Conservation (phyloP, 2,888 invertebrate genomes). For the Omphaloscelis lunosa region DNA sequence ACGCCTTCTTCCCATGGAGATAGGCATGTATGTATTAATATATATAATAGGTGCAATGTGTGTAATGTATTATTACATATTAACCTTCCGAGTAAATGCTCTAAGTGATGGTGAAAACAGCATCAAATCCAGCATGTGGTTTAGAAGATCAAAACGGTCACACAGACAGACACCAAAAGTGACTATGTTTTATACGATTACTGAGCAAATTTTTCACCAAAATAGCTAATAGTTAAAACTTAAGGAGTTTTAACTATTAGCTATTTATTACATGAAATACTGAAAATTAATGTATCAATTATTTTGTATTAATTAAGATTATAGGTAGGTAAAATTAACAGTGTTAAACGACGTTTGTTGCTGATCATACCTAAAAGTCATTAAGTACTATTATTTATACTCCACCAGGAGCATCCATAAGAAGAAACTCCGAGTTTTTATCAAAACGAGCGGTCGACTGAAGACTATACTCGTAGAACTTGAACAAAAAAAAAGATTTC, state of each 20-base stretch:
- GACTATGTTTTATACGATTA: background rate
- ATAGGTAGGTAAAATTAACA: background rate
- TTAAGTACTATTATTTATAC: slow-evolving; percentile 30
- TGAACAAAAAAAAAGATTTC: slow-evolving; percentile 40
- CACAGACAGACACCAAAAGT: background rate
- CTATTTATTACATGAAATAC: too few relatives aligned
- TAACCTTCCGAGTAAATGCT: background rate
- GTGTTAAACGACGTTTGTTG: background rate
- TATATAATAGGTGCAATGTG: too few relatives aligned
- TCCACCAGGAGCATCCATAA: slow-evolving; percentile 5
- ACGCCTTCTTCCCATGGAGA: too few relatives aligned
- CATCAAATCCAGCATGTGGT: background rate
- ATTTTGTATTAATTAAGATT: too few relatives aligned
- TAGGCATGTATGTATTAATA: too few relatives aligned
- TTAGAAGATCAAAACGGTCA: background rate
- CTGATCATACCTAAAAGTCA: slow-evolving; percentile 9
- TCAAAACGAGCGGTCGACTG: slow-evolving; percentile 19
- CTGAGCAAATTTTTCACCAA: too few relatives aligned
- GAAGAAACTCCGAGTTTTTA: slow-evolving; percentile 30
- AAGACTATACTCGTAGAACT: slow-evolving; percentile 15
- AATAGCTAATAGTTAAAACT: too few relatives aligned
- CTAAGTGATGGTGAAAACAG: background rate
- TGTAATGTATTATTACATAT: too few relatives aligned
- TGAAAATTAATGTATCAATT: too few relatives aligned
- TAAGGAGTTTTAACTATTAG: too few relatives aligned